Conservation (phyloP, 2,113 vertebrate species). For the Struthio camelus region DNA sequence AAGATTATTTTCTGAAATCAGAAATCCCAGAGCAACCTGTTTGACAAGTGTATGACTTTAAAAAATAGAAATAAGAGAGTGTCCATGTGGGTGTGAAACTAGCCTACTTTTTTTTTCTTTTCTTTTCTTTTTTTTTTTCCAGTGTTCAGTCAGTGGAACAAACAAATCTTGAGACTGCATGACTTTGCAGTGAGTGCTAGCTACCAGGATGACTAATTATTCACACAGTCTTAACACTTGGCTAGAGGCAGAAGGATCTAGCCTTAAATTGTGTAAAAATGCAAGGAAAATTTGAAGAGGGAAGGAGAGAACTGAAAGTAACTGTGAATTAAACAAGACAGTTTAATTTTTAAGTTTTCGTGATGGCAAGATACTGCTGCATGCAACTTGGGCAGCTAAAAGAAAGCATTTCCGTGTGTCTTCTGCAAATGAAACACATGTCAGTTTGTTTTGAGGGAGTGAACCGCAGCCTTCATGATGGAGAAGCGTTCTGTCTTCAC, state of each 20-base stretch:
- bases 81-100: constrained; percentile 49
- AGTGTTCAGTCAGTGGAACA: constrained; percentile 32
- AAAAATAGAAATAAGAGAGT: constrained; percentile 47
- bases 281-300: background rate
- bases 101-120: background rate
- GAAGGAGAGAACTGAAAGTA: background rate
- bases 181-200: constrained; percentile 51
- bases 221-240: background rate
- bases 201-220: constrained; percentile 69
- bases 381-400: constrained; percentile 1
- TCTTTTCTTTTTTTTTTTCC: background rate
- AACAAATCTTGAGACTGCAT: constrained; percentile 55
- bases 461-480: background rate
- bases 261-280: background rate
- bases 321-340: constrained; percentile 11
- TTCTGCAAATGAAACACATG: constrained; percentile 38
- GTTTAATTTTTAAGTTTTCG: background rate
- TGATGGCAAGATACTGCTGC: background rate
- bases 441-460: constrained; percentile 66
- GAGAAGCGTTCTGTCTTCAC: background rate
- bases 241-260: background rate
- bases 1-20: constrained; percentile 55
- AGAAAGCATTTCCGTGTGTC: constrained; percentile 13
- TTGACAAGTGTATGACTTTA: constrained; percentile 68
- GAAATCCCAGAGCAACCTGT: constrained; percentile 76